Evolutionary conservation across 2,888 invertebrate species (phyloP), one percentile per base, ranked within the genome.

Genomic region (Lordiphosa andalusiaca): DNA sequence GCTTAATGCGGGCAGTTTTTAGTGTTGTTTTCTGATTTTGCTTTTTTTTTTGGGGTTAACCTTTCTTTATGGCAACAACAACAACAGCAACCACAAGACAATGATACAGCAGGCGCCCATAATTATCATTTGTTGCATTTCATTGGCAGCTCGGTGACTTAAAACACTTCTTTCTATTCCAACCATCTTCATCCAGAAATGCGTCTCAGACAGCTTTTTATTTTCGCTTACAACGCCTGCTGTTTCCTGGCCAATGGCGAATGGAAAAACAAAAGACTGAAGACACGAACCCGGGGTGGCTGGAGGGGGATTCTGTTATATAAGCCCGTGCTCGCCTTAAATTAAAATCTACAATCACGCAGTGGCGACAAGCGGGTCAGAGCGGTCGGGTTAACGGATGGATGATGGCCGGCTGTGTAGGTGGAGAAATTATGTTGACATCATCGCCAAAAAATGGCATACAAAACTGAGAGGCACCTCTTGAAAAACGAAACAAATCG

Each of bases 371-470:
- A 52, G 62, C 61, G 78, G 74, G 71, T 74, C 64, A 44, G 10
- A 25, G 35, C 19, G 25, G 39, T 7, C n/a, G 48, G 55, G 39
- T 49, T 35, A 25, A 44, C 37, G 46, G 42, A 12, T 37, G 36
- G 23, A 41, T 50, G 16, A 21, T 71, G 51, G 69, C 76, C 66
- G 47, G 67, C 70, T 80, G 82, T 84, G 81, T 81, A 81, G 81
- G 81, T 75, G 81, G 83, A 84, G 82, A 81, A 81, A 81, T 81
- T 84, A 78, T 81, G 84, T 81, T 81, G 81, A 84, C 84, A 81
- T 84, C 84, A 81, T 84, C 80, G 69, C 72, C 67, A 68, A 80
- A 80, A 78, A 71, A 67, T 83, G 57, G 77, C 83, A 69, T 70
- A 78, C 25, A 68, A 83, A 83, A 77, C 73, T 53, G 54, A 38